These are phyloP conservation scores for Rhineura floridana DNA, from an alignment of 2,113 vertebrate species.

Conservation along the genomic window DNA sequence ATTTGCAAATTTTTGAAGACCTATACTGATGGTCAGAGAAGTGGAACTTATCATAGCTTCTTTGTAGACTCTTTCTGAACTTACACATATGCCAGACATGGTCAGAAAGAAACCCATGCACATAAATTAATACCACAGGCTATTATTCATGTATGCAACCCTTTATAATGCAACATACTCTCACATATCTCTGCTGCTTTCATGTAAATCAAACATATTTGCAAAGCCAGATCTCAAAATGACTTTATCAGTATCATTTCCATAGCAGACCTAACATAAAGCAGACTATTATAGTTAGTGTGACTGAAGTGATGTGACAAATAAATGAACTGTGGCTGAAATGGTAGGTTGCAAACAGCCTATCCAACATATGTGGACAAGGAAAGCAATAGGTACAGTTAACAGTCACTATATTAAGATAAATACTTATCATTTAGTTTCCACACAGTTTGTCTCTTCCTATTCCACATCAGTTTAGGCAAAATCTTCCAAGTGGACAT, in stretches of 20 bases:
- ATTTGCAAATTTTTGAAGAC: constrained; percentile 36
- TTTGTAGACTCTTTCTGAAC: not conserved
- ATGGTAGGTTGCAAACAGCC: constrained; percentile 39
- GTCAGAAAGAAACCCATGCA: not conserved
- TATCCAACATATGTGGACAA: constrained; percentile 11
- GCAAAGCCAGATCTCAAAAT: constrained; percentile 17
- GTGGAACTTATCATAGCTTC: not conserved
- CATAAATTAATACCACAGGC: not conserved
- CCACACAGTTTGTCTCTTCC: not conserved
- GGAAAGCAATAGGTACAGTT: not conserved
- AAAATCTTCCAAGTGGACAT: accelerated
- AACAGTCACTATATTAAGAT: constrained; percentile 22
- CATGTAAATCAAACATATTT: not conserved
- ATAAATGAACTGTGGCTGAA: not conserved
- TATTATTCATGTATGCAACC: not conserved
- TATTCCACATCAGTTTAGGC: not conserved
- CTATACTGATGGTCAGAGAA: constrained; percentile 18
- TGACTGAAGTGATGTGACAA: constrained; percentile 40
- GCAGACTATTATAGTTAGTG: not conserved
- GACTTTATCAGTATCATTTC: constrained; percentile 13
- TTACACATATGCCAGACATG: constrained; percentile 4
- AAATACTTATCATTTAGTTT: constrained; percentile 18
- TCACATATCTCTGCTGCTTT: not conserved
- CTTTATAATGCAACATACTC: not conserved
- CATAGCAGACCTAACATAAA: not conserved